phyloP scores from a whole-genome alignment of 2,888 invertebrate genomes.

The Oxystoma pomonae region DNA sequence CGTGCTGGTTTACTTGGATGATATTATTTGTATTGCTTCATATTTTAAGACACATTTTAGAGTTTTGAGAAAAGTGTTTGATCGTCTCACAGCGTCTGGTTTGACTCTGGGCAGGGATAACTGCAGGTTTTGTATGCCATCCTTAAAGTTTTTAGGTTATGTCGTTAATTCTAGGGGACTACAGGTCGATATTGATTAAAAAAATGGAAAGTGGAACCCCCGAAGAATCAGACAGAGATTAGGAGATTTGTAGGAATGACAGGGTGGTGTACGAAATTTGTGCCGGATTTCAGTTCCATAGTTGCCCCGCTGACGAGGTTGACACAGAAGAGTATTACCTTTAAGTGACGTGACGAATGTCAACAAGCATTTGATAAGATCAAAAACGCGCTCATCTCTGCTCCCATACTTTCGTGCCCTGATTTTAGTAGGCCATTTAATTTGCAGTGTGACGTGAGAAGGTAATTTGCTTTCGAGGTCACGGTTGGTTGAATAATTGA shows the following conservation, averaged over 20 bases:
- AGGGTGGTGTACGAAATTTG: background rate
- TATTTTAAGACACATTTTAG: background rate
- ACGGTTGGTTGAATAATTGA: too few species aligned
- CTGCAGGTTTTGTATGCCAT: background rate
- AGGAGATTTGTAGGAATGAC: background rate
- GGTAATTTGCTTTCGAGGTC: too few species aligned
- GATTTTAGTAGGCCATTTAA: too few species aligned
- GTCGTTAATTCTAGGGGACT: background rate
- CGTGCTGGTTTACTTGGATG: background rate
- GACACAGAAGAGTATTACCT: too few species aligned
- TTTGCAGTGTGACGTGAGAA: too few species aligned
- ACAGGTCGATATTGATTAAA: background rate
- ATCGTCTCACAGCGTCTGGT: background rate
- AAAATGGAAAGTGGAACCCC: background rate
- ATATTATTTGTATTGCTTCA: background rate
- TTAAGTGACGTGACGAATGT: too few species aligned
- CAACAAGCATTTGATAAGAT: too few species aligned
- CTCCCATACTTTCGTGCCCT: too few species aligned
- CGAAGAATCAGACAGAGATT: background rate
- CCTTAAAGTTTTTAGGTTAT: background rate
- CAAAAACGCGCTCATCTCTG: too few species aligned
- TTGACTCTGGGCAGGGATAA: background rate
- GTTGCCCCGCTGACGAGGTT: too few species aligned
- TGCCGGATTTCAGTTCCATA: too few species aligned
- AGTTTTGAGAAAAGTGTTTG: background rate